Percentiles rank a stretch among this genome's conserved stretches.
phyloP scores from a whole-genome alignment of 2,797 vertebrate species.

The Myotis pilosus region DNA sequence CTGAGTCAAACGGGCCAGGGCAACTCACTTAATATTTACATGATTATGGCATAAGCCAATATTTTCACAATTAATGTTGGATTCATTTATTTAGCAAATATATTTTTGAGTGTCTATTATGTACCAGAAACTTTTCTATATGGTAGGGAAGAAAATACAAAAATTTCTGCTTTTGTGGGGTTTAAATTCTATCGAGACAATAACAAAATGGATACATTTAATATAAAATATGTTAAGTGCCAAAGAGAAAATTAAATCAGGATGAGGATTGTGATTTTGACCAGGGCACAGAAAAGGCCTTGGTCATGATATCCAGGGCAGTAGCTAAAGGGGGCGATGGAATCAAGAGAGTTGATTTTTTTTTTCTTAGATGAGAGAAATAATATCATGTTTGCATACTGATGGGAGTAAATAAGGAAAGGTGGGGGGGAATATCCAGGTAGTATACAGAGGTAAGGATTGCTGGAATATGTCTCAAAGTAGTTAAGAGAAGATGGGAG shows the following conservation, averaged over 20 bases:
- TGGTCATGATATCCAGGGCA: neutral
- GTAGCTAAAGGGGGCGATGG: no score
- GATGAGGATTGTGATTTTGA: neutral
- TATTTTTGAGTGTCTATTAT: neutral
- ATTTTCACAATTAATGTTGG: slow-evolving; percentile 11
- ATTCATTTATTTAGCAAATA: slow-evolving; percentile 24
- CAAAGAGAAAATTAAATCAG: neutral
- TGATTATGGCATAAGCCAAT: neutral
- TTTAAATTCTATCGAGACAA: neutral
- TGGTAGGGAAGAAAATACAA: neutral
- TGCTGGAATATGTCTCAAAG: neutral
- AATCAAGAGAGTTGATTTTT: neutral
- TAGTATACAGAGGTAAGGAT: neutral
- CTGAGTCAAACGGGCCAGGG: no score
- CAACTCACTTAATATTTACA: neutral
- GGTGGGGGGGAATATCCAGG: no score
- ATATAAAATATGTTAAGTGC: neutral
- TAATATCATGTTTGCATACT: neutral
- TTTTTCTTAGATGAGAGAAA: neutral
- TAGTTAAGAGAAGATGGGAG: neutral
- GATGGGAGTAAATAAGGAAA: neutral
- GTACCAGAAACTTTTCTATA: neutral
- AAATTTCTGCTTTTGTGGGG: neutral
- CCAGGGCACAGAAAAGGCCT: neutral
- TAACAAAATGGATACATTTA: neutral